Percentiles rank a stretch among this genome's conserved stretches.
Conservation (phyloP, 1,140 invertebrate genomes). For the Sitodiplosis mosellana region DNA sequence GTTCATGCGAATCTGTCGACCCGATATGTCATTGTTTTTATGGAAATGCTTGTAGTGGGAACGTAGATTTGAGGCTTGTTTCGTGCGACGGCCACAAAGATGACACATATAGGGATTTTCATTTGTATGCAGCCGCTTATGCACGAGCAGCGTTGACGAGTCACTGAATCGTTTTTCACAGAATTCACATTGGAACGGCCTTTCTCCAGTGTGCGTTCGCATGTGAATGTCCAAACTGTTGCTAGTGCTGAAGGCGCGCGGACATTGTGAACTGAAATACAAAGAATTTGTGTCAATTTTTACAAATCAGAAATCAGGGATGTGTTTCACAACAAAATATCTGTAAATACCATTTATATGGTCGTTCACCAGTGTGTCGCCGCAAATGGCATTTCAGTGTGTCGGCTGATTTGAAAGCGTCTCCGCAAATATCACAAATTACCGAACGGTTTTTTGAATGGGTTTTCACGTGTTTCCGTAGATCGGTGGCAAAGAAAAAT, state of each 20-base stretch:
- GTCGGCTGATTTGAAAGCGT: slow-evolving; percentile 33
- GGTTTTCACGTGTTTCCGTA: slow-evolving; percentile 6
- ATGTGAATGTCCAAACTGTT: slow-evolving; percentile 6
- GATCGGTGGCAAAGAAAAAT: not conserved
- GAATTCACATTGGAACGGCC: slow-evolving; percentile 18
- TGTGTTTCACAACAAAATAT: too few relatives aligned
- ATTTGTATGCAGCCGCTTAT: not conserved
- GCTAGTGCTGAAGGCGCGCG: too few relatives aligned
- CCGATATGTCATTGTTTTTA: not conserved
- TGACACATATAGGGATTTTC: slow-evolving; percentile 1
- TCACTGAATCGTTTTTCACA: slow-evolving; percentile 27
- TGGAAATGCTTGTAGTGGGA: not conserved
- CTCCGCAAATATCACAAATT: slow-evolving; percentile 18
- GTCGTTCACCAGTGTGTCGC: slow-evolving; percentile 53
- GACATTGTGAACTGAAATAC: too few relatives aligned
- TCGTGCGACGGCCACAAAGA: not conserved
- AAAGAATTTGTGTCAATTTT: too few relatives aligned
- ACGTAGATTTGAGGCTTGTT: not conserved
- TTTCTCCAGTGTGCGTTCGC: slow-evolving; percentile 15
- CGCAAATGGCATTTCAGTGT: slow-evolving; percentile 48
- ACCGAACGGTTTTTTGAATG: slow-evolving; percentile 18
- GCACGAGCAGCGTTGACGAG: slow-evolving; percentile 23
- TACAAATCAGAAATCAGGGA: too few relatives aligned
- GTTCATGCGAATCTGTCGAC: not conserved
- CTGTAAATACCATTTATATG: slow-evolving; percentile 27